A percentile compares a stretch with the other conserved stretches of the same genome.
These are phyloP conservation scores for Enteromius anoplus DNA, from an alignment of 2,797 vertebrate species.

Conservation along the genomic window DNA sequence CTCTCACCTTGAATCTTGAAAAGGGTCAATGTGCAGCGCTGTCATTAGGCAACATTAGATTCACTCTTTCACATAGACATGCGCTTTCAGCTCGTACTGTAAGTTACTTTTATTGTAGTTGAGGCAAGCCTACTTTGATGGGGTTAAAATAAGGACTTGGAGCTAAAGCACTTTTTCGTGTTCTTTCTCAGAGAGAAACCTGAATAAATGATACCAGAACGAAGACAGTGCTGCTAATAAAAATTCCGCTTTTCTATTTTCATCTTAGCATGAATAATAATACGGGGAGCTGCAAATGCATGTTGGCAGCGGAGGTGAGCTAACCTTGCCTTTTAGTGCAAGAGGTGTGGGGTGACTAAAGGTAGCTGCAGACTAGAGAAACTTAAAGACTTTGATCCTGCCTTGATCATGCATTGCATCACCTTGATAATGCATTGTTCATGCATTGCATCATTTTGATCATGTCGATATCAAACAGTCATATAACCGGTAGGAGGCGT, in stretches of 20 bases:
- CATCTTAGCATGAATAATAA: constrained; percentile 55
- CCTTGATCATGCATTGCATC: constrained; percentile 13
- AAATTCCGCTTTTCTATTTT: constrained; percentile 51
- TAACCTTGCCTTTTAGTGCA: background rate
- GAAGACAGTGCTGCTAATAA: constrained; percentile 54
- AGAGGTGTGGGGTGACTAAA: constrained; percentile 2
- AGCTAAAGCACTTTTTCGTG: constrained; percentile 54
- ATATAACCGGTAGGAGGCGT: background rate
- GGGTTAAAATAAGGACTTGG: constrained; percentile 28
- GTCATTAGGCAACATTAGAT: constrained; percentile 18
- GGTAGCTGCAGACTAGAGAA: background rate
- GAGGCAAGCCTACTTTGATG: background rate
- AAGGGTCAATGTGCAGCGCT: constrained; percentile 19
- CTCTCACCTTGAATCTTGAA: constrained; percentile 27
- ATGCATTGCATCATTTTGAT: constrained; percentile 5
- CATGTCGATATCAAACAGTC: constrained; percentile 1
- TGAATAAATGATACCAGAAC: constrained; percentile 57
- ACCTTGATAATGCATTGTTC: background rate
- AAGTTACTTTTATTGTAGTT: constrained; percentile 42
- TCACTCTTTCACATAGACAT: background rate
- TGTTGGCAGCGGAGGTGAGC: constrained; percentile 15
- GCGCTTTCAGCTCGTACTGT: background rate
- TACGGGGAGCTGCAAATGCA: constrained; percentile 33
- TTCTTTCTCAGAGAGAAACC: constrained; percentile 47
- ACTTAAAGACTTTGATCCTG: background rate